Percentiles rank a stretch among this genome's conserved stretches.
phyloP scores from a whole-genome alignment of 2,113 vertebrate species.

The Catagonus wagneri region DNA sequence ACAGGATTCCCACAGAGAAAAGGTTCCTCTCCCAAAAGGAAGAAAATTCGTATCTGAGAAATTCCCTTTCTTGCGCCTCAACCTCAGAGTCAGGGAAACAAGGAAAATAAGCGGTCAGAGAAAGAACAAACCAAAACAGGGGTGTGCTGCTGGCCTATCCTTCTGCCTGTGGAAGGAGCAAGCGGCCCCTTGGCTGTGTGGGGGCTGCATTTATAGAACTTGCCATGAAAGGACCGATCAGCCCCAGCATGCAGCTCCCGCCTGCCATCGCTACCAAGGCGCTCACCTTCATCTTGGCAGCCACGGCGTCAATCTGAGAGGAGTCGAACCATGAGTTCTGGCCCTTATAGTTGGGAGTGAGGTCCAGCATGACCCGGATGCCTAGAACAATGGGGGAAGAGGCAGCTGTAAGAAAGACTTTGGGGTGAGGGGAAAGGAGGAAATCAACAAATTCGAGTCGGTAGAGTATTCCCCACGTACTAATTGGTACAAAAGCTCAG shows the following conservation, averaged over 20 bases:
- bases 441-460: background rate
- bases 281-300: conserved; percentile 78
- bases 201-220: background rate
- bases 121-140: background rate
- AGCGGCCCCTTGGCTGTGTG: background rate
- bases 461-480: background rate
- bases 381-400: conserved; percentile 80
- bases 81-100: conserved; percentile 9
- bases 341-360: conserved; percentile 91
- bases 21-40: conserved; percentile 62
- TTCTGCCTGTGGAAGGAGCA: background rate
- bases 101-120: background rate
- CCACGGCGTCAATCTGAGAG: background rate
- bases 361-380: conserved; percentile 91
- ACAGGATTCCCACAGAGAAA: conserved; percentile 62
- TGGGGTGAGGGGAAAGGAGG: background rate
- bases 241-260: too few relatives aligned
- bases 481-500: background rate
- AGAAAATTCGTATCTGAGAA: conserved; percentile 61
- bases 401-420: background rate
- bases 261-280: background rate
- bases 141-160: background rate
- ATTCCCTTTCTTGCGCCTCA: conserved; percentile 23
- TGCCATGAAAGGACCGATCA: background rate
- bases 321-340: conserved; percentile 85